Evolutionary conservation across 1,140 invertebrate genomes (phyloP).

Genomic region (Wiebesia pumilae): DNA sequence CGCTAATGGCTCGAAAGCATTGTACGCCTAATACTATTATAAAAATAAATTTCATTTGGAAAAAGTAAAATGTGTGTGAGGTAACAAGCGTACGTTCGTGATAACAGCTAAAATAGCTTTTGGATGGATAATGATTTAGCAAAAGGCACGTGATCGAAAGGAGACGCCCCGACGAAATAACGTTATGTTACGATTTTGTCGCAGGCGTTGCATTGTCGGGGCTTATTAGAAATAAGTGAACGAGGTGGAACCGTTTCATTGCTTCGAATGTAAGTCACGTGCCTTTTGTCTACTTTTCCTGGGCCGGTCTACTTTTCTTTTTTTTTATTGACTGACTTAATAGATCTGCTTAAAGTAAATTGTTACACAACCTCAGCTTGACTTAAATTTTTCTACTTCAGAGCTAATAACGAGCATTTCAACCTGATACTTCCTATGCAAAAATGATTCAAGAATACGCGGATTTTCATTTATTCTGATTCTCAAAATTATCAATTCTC

Average conservation of each 20-base stretch:
- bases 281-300: slow-evolving; percentile 45
- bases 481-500: too few species aligned
- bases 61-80: too few species aligned
- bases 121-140: not conserved
- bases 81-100: too few species aligned
- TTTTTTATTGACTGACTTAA: not conserved
- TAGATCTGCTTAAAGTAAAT: not conserved
- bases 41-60: too few species aligned
- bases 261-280: slow-evolving; percentile 11
- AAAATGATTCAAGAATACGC: too few species aligned
- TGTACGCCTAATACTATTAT: not conserved
- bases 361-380: not conserved
- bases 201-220: not conserved
- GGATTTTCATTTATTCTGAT: too few species aligned
- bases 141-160: not conserved
- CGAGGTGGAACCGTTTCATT: slow-evolving; percentile 6
- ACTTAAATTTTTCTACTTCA: not conserved
- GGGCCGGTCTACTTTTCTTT: not conserved
- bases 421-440: too few species aligned
- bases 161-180: not conserved
- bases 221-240: slow-evolving; percentile 22
- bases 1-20: not conserved
- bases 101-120: not conserved
- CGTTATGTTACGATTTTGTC: not conserved
- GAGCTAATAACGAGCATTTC: too few species aligned